Evolutionary conservation across 2,888 invertebrate species (phyloP).

Genomic region (Plagodis pulveraria): DNA sequence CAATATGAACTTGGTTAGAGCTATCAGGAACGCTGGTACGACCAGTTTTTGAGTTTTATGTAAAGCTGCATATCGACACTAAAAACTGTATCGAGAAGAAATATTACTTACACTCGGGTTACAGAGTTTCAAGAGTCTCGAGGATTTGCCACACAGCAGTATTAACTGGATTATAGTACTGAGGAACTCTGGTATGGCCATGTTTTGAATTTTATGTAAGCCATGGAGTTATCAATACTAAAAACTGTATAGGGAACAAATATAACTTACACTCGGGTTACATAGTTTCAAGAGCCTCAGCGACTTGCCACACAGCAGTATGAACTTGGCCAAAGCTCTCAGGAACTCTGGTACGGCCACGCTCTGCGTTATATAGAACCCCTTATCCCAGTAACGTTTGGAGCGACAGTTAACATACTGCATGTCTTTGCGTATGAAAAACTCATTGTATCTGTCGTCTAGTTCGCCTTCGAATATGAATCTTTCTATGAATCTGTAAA

Average conservation of each 20-base stretch:
- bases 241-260: neutral
- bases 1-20: too few relatives aligned
- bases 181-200: too few relatives aligned
- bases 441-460: conserved; percentile 92
- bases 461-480: conserved; percentile 95
- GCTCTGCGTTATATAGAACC: conserved; percentile 79
- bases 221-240: too few relatives aligned
- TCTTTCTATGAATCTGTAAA: conserved; percentile 87
- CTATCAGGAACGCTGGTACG: too few relatives aligned
- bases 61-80: too few relatives aligned
- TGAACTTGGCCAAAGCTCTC: conserved; percentile 85
- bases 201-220: too few relatives aligned
- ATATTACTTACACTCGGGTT: too few relatives aligned
- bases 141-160: too few relatives aligned
- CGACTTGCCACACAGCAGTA: conserved; percentile 91
- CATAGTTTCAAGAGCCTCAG: conserved; percentile 89
- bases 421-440: conserved; percentile 90
- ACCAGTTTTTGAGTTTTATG: too few relatives aligned
- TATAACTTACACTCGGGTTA: conserved; percentile 85
- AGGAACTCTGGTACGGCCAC: conserved; percentile 89
- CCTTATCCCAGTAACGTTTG: conserved; percentile 88
- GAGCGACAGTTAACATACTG: conserved; percentile 87
- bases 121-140: too few relatives aligned
- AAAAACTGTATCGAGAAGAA: too few relatives aligned
- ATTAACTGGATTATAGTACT: too few relatives aligned